A percentile compares a stretch with the other conserved stretches of the same genome.
phyloP scores from a whole-genome alignment of 2,888 invertebrate species.

The Pycnomerus fuliginosus region DNA sequence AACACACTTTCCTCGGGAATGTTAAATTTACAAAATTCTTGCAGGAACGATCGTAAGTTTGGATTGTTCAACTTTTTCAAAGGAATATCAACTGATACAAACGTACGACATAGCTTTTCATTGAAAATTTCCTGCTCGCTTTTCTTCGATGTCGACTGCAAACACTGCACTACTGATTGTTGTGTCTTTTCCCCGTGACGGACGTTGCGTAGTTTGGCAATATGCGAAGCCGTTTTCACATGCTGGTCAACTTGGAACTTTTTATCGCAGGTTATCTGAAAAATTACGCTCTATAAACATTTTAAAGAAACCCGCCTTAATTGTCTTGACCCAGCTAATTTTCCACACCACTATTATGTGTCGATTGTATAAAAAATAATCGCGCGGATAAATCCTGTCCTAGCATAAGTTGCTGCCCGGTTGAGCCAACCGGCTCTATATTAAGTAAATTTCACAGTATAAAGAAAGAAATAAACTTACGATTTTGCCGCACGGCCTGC shows the following conservation, averaged over 20 bases:
- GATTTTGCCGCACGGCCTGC: background rate
- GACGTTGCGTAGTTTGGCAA: background rate
- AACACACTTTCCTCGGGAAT: background rate
- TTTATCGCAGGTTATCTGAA: background rate
- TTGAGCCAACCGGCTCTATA: background rate
- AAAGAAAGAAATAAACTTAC: conserved; percentile 1
- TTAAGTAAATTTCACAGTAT: conserved; percentile 1
- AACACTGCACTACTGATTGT: background rate
- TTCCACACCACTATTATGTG: too few species aligned
- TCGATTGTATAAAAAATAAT: too few species aligned
- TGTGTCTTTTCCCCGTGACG: background rate
- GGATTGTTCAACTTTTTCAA: background rate
- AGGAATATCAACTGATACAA: background rate
- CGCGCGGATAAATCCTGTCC: too few species aligned
- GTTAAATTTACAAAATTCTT: background rate
- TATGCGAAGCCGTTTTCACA: background rate
- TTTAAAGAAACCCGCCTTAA: too few species aligned
- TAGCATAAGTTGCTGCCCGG: too few species aligned
- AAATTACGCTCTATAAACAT: background rate
- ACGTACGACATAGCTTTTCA: background rate
- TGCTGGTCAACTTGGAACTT: background rate
- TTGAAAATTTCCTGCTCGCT: background rate
- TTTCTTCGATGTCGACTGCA: background rate
- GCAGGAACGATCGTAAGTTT: background rate
- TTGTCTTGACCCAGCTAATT: too few species aligned